phyloP scores from a whole-genome alignment of 2,797 vertebrate species.

The Arrhamphus sclerolepis region DNA sequence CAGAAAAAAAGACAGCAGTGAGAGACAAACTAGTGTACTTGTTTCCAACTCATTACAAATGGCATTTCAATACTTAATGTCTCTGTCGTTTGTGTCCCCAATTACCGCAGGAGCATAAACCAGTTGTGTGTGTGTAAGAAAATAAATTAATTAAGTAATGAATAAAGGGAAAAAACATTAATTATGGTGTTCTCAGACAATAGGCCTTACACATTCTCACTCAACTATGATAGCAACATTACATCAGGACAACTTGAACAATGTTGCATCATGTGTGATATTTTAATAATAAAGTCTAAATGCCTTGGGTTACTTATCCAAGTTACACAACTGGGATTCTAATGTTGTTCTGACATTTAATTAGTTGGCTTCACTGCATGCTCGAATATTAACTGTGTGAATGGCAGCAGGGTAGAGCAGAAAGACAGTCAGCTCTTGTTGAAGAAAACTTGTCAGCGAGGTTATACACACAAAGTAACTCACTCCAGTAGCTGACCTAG shows the following conservation, averaged over 20 bases:
- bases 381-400: too few species aligned
- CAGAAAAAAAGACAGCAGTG: slow-evolving; percentile 6
- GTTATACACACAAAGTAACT: neutral
- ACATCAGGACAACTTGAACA: neutral
- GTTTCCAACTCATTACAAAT: slow-evolving; percentile 6
- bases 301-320: neutral
- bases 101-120: slow-evolving; percentile 9
- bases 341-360: neutral
- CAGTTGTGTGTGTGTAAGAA: too few species aligned
- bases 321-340: neutral
- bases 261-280: neutral
- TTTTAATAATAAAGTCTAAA: neutral
- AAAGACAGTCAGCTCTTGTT: too few species aligned
- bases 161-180: too few species aligned
- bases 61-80: slow-evolving; percentile 6
- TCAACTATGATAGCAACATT: neutral
- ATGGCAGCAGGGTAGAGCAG: too few species aligned
- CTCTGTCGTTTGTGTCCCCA: slow-evolving; percentile 9
- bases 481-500: neutral
- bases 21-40: slow-evolving; percentile 12
- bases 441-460: neutral
- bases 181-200: too few species aligned
- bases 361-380: too few species aligned
- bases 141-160: too few species aligned
- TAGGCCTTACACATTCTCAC: neutral